Evolutionary conservation across 92 coral and sea anemone species (phyloP).

Genomic region (Anthopleura xanthogrammica): DNA sequence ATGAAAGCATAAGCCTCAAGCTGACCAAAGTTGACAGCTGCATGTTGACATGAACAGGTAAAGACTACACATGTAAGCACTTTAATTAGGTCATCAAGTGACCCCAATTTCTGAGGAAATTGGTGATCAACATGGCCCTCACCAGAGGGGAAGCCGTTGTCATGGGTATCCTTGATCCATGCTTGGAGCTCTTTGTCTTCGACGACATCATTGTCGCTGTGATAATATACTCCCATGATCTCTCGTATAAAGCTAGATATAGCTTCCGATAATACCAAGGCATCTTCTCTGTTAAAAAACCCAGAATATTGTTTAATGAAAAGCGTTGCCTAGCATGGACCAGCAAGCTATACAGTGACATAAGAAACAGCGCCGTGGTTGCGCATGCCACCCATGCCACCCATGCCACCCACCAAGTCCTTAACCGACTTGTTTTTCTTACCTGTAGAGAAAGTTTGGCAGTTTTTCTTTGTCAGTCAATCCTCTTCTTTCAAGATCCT

Average conservation of each 20-base stretch:
- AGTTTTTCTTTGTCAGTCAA: constrained; percentile 65
- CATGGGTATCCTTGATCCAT: constrained; percentile 60
- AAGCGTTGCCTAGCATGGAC: too few species aligned
- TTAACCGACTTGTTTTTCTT: background rate
- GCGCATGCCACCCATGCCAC: too few species aligned
- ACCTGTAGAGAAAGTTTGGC: constrained; percentile 74
- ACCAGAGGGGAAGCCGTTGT: constrained; percentile 62
- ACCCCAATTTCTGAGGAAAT: constrained; percentile 51
- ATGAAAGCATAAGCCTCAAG: constrained; percentile 68
- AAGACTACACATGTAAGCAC: constrained; percentile 67
- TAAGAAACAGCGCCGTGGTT: too few species aligned
- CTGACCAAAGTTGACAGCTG: constrained; percentile 89
- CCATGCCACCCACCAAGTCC: background rate
- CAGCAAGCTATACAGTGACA: too few species aligned
- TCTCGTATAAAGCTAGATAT: constrained; percentile 58
- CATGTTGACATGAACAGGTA: constrained; percentile 81
- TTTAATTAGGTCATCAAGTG: constrained; percentile 74
- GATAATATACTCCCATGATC: constrained; percentile 51
- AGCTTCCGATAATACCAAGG: constrained; percentile 70
- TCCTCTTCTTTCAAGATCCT: constrained; percentile 57
- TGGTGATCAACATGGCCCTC: constrained; percentile 67
- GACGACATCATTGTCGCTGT: constrained; percentile 57
- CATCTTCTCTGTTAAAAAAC: constrained; percentile 65
- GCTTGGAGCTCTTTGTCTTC: constrained; percentile 70
- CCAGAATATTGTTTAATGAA: too few species aligned